These are phyloP conservation scores for Clepsis dumicolana DNA, from an alignment of 2,888 invertebrate genomes.

Conservation along the genomic window DNA sequence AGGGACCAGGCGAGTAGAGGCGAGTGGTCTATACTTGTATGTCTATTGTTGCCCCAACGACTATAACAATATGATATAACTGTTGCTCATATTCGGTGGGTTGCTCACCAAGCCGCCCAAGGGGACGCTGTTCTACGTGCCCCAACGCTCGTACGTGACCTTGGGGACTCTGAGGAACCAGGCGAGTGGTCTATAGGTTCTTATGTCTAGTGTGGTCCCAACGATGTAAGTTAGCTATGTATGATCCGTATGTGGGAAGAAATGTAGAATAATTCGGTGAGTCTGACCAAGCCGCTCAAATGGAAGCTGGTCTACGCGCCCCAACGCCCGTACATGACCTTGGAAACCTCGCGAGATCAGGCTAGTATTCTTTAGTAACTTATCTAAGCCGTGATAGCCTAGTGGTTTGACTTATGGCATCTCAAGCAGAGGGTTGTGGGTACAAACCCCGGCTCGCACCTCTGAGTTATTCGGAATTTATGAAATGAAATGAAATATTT, in stretches of 20 bases:
- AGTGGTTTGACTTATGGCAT: no score
- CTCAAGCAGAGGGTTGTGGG: no score
- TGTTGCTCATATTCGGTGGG: conserved; percentile 99
- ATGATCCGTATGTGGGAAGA: no score
- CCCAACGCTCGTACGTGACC: conserved; percentile 99
- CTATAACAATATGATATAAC: conserved; percentile 98
- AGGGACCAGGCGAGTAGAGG: conserved; percentile 97
- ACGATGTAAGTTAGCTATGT: no score
- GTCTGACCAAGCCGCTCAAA: conserved; percentile 97
- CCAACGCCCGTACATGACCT: conserved; percentile 98
- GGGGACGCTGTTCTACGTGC: conserved; percentile 98
- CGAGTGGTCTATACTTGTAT: background rate
- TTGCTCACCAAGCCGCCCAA: conserved; percentile 95
- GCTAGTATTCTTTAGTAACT: conserved; percentile 71
- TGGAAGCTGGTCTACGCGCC: conserved; percentile 99
- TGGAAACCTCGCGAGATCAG: conserved; percentile 97
- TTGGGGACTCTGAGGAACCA: conserved; percentile 97
- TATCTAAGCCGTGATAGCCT: no score
- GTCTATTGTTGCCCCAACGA: conserved; percentile 99
- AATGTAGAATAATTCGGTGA: no score
- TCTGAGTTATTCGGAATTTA: no score
- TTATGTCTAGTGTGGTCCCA: no score
- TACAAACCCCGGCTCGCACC: no score
- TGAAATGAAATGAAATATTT: no score
- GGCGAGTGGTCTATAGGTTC: no score